Conservation (phyloP, 2,113 vertebrate genomes). For the Caracal caracal region DNA sequence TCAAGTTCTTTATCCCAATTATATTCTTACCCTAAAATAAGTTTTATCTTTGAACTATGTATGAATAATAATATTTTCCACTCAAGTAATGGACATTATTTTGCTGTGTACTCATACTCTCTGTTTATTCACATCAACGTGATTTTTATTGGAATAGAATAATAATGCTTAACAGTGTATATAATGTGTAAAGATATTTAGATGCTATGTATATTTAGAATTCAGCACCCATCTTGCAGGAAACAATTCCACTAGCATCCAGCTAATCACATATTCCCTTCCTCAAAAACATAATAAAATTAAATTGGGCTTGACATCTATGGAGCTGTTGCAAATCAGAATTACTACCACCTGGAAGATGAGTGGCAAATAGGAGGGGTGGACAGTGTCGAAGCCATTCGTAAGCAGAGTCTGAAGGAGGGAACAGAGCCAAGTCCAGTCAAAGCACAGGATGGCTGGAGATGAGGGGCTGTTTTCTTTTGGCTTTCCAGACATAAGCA, state of each 20-base stretch:
- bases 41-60: slow-evolving; percentile 17
- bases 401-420: neutral
- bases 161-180: neutral
- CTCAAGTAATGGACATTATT: neutral
- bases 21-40: neutral
- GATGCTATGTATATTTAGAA: neutral
- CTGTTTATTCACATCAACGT: neutral
- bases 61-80: neutral
- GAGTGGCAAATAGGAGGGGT: neutral
- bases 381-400: neutral
- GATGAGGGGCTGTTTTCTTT: neutral
- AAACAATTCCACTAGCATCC: slow-evolving; percentile 29
- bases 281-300: slow-evolving; percentile 18
- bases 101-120: neutral
- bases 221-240: neutral
- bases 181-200: slow-evolving; percentile 22
- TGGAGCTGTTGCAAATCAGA: neutral
- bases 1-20: neutral
- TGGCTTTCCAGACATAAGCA: neutral
- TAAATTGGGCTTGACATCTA: neutral
- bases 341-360: neutral
- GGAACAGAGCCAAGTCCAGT: neutral
- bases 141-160: slow-evolving; percentile 18
- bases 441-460: neutral
- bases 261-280: neutral